These are phyloP conservation scores for Zaprionus kolodkinae DNA, from an alignment of 1,140 invertebrate genomes.

Conservation along the genomic window DNA sequence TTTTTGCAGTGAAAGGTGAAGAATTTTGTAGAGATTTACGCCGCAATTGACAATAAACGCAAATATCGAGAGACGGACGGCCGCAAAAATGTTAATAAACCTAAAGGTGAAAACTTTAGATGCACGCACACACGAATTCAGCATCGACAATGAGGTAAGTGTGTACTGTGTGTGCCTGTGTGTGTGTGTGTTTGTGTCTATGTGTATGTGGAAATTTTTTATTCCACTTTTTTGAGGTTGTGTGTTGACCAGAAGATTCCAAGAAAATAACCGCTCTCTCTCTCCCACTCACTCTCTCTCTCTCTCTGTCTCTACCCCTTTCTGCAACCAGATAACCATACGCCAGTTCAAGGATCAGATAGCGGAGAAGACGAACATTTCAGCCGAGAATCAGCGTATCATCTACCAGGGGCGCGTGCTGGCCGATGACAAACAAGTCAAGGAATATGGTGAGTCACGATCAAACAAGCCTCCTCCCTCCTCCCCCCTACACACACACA, in stretches of 20 bases:
- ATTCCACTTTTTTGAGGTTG: conserved; percentile 61
- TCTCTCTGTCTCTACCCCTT: conserved; percentile 1
- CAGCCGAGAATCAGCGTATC: conserved; percentile 92
- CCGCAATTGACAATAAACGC: conserved; percentile 39
- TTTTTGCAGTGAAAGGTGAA: conserved; percentile 45
- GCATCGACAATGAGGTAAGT: conserved; percentile 94
- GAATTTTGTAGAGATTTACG: conserved; percentile 47
- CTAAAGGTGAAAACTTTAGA: conserved; percentile 96
- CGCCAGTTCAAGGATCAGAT: conserved; percentile 94
- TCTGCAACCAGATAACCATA: conserved; percentile 90
- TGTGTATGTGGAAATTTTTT: conserved; percentile 14
- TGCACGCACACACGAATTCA: conserved; percentile 94
- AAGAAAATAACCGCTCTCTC: neutral
- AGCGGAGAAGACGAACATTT: conserved; percentile 89
- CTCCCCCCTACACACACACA: neutral
- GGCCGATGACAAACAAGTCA: conserved; percentile 94
- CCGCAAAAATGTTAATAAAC: conserved; percentile 88
- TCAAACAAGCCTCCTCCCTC: neutral
- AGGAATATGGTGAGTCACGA: conserved; percentile 91
- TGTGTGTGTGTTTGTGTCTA: conserved; percentile 65
- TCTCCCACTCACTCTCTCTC: too few relatives aligned
- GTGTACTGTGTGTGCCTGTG: neutral
- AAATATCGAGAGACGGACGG: conserved; percentile 25
- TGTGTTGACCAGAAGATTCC: conserved; percentile 35
- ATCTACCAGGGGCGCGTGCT: conserved; percentile 97